Evolutionary conservation across 2,113 vertebrate species (phyloP).

Genomic region (Gopherus flavomarginatus): DNA sequence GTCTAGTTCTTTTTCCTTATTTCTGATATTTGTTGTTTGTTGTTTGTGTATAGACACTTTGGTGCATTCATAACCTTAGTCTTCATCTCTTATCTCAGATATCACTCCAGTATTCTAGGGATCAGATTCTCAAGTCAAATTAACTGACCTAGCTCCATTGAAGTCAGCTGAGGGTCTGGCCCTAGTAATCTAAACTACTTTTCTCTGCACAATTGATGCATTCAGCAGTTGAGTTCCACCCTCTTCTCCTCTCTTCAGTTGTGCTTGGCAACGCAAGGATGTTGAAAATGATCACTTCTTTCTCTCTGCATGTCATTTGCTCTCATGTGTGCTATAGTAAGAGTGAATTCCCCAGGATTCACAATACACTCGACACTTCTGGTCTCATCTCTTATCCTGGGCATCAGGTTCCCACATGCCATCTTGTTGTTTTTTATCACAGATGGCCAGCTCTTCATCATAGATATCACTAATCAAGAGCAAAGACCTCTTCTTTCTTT

Average conservation of each 20-base stretch:
- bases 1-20: conserved; percentile 27
- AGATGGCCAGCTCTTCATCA: neutral
- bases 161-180: neutral
- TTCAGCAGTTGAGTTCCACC: neutral
- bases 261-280: neutral
- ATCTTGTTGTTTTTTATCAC: neutral
- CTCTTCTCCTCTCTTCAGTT: neutral
- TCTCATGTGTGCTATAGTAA: neutral
- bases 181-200: conserved; percentile 21
- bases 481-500: neutral
- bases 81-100: conserved; percentile 27
- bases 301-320: neutral
- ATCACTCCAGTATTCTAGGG: neutral
- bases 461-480: neutral
- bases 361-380: neutral
- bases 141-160: conserved; percentile 19
- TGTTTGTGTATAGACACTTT: neutral
- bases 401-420: neutral
- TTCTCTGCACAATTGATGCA: neutral
- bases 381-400: neutral
- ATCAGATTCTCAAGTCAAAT: neutral
- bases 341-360: neutral
- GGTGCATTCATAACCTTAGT: neutral
- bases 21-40: conserved; percentile 26
- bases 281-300: neutral